These are phyloP conservation scores for Zaprionus inermis DNA, from an alignment of 1,140 invertebrate genomes.

Conservation along the genomic window DNA sequence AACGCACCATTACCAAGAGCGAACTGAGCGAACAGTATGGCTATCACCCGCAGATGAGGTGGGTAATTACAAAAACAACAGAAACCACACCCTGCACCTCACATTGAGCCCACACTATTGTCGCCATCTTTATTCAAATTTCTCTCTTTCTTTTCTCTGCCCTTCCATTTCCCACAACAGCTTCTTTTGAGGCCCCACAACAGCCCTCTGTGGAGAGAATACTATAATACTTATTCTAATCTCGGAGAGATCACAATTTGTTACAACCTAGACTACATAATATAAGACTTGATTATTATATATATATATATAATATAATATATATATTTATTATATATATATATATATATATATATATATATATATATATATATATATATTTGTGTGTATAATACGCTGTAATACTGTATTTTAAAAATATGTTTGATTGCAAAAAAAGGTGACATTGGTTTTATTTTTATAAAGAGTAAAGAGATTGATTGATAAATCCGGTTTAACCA, in stretches of 20 bases:
- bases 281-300: not conserved
- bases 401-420: no score
- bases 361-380: no score
- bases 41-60: slow-evolving; percentile 63
- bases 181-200: slow-evolving; percentile 16
- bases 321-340: no score
- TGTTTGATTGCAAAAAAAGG: no score
- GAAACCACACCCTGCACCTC: no score
- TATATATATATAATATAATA: no score
- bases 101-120: not conserved
- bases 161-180: not conserved
- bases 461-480: no score
- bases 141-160: no score
- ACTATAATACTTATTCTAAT: not conserved
- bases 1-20: slow-evolving; percentile 55
- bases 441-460: no score
- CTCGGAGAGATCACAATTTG: not conserved
- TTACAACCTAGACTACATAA: no score
- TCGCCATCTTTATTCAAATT: not conserved
- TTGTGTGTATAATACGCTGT: no score
- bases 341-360: no score
- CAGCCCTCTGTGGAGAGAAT: not conserved
- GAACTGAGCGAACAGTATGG: slow-evolving; percentile 54
- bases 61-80: not conserved
- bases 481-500: slow-evolving; percentile 86